Evolutionary conservation across 2,888 invertebrate genomes (phyloP), one percentile per base, ranked within the genome.

Genomic region (Cabera pusaria): DNA sequence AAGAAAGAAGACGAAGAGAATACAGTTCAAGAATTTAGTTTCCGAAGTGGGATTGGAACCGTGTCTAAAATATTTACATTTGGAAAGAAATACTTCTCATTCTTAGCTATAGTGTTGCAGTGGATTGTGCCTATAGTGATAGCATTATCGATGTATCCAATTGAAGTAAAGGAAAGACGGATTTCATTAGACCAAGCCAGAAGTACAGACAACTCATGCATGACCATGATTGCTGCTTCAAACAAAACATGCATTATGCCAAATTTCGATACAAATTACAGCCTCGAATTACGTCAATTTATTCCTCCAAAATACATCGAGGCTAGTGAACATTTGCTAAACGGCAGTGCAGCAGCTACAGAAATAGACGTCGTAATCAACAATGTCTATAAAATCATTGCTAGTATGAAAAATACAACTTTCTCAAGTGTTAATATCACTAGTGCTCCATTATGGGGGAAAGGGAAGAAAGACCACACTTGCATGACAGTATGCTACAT

Each of bases 401-500:
- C 63, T 2, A 68, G 64, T 46, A 71, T 72, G 25, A 66, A 69
- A 37, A 78, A 80, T 35, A 52, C 64, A 5, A 66, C 60, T 22
- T 55, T 63, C 26, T 44, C 44, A 5, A 59, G 66, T 38, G 31
- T 71, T 0, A 72, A 72, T 47, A 51, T 69, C 1, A 69, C 69
- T 10, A 73, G 71, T 44, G 49, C 58, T 3, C 47, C 58, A 1
- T 56, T 69, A 22, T 40, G 57, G 19, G 45, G 82, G 14, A 61
- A 49, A 45, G 65, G 72, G 14, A 85, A 79, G 59, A 29, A 38
- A 6, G 40, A 49, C 18, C 37, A 60, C n/a, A 48, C 49, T n/a
- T 89, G 88, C 45, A 66, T 73, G 53, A 79, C 65, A 62, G 63
- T 85, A 34, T 89, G 88, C 58, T 79, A 72, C 33, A 49, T 82